These are phyloP conservation scores for Tetraodon nigroviridis DNA, from an alignment of 2,113 vertebrate species.

Conservation along the genomic window DNA sequence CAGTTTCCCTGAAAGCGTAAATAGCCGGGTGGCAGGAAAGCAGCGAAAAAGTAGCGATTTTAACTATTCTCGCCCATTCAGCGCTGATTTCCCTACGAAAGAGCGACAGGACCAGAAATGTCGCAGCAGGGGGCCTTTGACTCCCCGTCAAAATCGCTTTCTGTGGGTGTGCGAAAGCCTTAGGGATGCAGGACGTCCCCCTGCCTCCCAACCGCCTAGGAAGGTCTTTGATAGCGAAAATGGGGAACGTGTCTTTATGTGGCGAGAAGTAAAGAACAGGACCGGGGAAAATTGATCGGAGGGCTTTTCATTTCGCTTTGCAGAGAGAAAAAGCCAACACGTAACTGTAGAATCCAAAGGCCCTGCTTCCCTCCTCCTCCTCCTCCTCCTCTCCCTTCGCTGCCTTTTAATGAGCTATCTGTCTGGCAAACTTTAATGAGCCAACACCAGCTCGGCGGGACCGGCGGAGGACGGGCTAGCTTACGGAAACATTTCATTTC, in stretches of 20 bases:
- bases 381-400: slow-evolving; percentile 8
- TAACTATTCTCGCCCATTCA: neutral
- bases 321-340: slow-evolving; percentile 8
- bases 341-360: slow-evolving; percentile 24
- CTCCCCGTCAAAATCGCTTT: neutral
- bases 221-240: neutral
- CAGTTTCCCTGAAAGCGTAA: slow-evolving; percentile 14
- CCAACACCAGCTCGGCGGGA: slow-evolving; percentile 27
- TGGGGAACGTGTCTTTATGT: neutral
- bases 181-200: neutral
- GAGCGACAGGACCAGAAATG: neutral
- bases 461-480: slow-evolving; percentile 5
- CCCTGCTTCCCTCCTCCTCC: slow-evolving; percentile 18
- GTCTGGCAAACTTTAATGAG: slow-evolving; percentile 49
- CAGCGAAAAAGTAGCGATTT: slow-evolving; percentile 37
- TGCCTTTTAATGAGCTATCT: slow-evolving; percentile 26
- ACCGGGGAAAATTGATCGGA: neutral
- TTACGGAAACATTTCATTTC: too few species aligned
- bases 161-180: neutral
- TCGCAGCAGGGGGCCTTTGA: slow-evolving; percentile 17
- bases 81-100: slow-evolving; percentile 20
- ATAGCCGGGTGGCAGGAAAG: slow-evolving; percentile 51
- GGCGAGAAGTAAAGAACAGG: neutral
- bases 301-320: neutral
- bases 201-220: neutral